Conservation (phyloP, 1,140 invertebrate species). For the Bombus terrestris region DNA sequence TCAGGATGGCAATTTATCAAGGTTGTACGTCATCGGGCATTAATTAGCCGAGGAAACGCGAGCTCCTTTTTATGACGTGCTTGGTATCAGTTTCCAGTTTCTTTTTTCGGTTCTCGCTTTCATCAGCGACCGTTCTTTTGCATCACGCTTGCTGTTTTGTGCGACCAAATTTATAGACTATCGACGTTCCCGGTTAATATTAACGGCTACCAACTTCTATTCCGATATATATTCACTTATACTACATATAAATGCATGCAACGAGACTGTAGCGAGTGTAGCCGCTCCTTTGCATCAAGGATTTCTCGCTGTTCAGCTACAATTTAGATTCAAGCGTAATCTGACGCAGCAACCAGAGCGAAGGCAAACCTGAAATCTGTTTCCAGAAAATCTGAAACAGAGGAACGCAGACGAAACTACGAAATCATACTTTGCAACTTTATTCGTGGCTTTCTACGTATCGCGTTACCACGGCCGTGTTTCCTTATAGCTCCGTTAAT, state of each 20-base stretch:
- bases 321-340: slow-evolving; percentile 47
- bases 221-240: neutral
- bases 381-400: neutral
- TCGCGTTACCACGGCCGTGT: neutral
- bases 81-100: neutral
- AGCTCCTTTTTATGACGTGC: neutral
- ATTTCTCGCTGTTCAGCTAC: slow-evolving; percentile 25
- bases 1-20: neutral
- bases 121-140: slow-evolving; percentile 10
- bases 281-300: no score
- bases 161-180: slow-evolving; percentile 61
- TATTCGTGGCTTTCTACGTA: no score
- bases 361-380: slow-evolving; percentile 28
- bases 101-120: neutral
- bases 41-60: slow-evolving; percentile 8
- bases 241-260: neutral
- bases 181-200: slow-evolving; percentile 62
- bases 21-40: slow-evolving; percentile 1
- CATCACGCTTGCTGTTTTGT: slow-evolving; percentile 38
- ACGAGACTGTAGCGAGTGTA: neutral
- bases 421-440: neutral
- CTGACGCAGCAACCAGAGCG: neutral
- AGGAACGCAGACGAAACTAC: neutral
- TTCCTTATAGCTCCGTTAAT: neutral
- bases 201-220: slow-evolving; percentile 47